These are phyloP conservation scores for Frieseomelitta varia DNA, from an alignment of 1,140 invertebrate genomes.

Conservation along the genomic window DNA sequence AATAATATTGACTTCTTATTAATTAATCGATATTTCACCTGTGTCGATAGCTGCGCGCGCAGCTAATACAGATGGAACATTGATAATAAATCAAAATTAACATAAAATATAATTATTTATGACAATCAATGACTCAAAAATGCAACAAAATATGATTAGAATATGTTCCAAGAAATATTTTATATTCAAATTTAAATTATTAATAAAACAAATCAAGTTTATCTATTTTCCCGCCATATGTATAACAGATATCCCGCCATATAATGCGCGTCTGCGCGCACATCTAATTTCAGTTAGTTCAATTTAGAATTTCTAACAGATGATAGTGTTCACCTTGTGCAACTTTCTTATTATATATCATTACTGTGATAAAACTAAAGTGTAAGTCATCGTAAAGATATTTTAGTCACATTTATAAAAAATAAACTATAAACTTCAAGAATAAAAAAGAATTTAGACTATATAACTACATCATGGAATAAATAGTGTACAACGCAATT, in stretches of 20 bases:
- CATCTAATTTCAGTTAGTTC: neutral
- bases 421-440: neutral
- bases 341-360: neutral
- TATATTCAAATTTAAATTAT: neutral
- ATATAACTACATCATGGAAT: neutral
- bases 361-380: neutral
- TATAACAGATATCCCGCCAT: no score
- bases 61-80: neutral
- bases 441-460: neutral
- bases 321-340: neutral
- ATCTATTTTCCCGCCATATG: neutral
- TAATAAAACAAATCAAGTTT: neutral
- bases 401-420: neutral
- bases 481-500: neutral
- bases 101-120: neutral
- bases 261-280: no score
- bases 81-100: neutral
- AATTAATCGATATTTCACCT: neutral
- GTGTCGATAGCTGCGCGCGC: neutral
- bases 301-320: neutral
- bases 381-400: neutral
- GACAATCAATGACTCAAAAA: neutral
- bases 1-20: neutral
- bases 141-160: neutral
- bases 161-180: neutral